Evolutionary conservation across 2,888 invertebrate species (phyloP).

Genomic region (Andricus quercusramuli): DNA sequence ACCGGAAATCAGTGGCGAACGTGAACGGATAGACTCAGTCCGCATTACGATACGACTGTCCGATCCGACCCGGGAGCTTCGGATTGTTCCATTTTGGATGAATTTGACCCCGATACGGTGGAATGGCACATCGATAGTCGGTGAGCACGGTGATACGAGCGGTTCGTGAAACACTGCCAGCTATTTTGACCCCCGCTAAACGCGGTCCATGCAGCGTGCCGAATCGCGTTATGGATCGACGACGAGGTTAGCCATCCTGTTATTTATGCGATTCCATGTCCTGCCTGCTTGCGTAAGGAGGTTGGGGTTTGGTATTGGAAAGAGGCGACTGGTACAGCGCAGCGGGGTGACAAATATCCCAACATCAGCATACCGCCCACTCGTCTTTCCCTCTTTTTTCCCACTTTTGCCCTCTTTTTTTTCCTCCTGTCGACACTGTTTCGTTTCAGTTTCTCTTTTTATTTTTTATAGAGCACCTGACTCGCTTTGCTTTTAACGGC

Average conservation of each 20-base stretch:
- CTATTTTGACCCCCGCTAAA: slow-evolving; percentile 21
- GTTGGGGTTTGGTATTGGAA: slow-evolving; percentile 36
- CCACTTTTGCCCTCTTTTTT: not conserved
- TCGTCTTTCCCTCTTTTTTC: not conserved
- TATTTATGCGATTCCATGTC: slow-evolving; percentile 60
- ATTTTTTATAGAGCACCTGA: not conserved
- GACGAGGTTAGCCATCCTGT: slow-evolving; percentile 56
- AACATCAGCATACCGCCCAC: not conserved
- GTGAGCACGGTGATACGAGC: slow-evolving; percentile 30
- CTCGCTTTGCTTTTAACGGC: not conserved
- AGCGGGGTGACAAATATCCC: slow-evolving; percentile 9
- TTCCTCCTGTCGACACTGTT: not conserved
- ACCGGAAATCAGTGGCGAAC: slow-evolving; percentile 33
- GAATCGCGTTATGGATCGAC: slow-evolving; percentile 60
- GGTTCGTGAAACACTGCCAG: slow-evolving; percentile 20
- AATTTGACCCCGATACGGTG: slow-evolving; percentile 22
- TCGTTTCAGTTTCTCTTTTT: not conserved
- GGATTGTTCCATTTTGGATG: slow-evolving; percentile 18
- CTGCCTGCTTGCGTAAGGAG: slow-evolving; percentile 39
- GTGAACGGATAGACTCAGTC: slow-evolving; percentile 15
- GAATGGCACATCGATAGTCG: slow-evolving; percentile 24
- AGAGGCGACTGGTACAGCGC: not conserved
- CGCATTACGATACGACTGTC: slow-evolving; percentile 12
- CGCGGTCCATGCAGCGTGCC: slow-evolving; percentile 44
- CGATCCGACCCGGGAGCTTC: not conserved